A percentile compares a stretch with the other conserved stretches of the same genome.
These are phyloP conservation scores for Epistrophe grossulariae DNA, from an alignment of 2,888 invertebrate species.

Conservation along the genomic window DNA sequence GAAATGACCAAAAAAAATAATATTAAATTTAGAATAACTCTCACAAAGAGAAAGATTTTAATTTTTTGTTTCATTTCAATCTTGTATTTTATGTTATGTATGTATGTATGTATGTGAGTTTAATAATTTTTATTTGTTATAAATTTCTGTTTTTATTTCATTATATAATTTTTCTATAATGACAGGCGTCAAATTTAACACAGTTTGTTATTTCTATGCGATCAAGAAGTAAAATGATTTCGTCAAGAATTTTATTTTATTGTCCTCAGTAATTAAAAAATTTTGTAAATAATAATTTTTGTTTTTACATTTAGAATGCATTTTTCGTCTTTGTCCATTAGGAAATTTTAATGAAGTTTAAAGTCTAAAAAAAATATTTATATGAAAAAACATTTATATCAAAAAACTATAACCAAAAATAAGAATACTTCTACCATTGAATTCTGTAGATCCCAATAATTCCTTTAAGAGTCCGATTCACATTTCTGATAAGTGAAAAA, in stretches of 20 bases:
- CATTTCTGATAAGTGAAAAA: neutral
- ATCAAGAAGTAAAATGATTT: conserved; percentile 53
- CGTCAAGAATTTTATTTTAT: conserved; percentile 66
- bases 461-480: neutral
- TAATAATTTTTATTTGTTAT: neutral
- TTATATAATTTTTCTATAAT: conserved; percentile 46
- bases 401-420: neutral
- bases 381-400: too few relatives aligned
- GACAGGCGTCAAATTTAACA: conserved; percentile 68
- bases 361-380: neutral
- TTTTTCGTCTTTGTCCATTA: conserved; percentile 3
- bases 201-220: conserved; percentile 68
- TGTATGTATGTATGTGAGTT: neutral
- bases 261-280: conserved; percentile 68
- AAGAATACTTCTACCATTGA: neutral
- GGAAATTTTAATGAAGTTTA: conserved; percentile 4
- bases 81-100: conserved; percentile 28
- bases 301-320: conserved; percentile 28
- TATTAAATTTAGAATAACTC: conserved; percentile 36
- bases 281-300: conserved; percentile 25
- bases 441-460: neutral
- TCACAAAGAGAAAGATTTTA: neutral
- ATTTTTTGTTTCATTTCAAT: conserved; percentile 2
- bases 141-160: conserved; percentile 4
- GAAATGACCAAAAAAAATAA: conserved; percentile 55